Evolutionary conservation across 2,113 vertebrate genomes (phyloP).

Genomic region (Condylura cristata): DNA sequence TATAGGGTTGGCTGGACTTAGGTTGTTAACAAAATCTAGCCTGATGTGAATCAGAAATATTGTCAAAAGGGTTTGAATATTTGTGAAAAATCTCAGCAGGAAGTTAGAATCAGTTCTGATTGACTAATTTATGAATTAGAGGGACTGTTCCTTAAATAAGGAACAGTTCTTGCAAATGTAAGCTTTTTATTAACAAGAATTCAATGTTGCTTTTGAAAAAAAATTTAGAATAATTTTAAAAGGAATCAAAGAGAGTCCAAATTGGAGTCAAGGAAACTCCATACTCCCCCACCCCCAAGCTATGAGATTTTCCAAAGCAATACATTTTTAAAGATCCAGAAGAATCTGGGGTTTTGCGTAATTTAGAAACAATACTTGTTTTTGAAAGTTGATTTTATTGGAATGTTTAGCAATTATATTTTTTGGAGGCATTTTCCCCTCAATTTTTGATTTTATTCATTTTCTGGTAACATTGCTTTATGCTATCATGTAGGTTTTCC

Average conservation of each 20-base stretch:
- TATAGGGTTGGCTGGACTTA: not conserved
- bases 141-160: not conserved
- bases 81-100: slow-evolving; percentile 42
- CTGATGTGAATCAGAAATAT: slow-evolving; percentile 52
- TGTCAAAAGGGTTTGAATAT: slow-evolving; percentile 46
- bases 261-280: slow-evolving; percentile 76
- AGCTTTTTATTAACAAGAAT: slow-evolving; percentile 48
- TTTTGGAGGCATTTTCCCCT: slow-evolving; percentile 11
- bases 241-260: slow-evolving; percentile 64
- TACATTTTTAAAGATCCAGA: slow-evolving; percentile 50
- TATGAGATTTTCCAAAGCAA: slow-evolving; percentile 62
- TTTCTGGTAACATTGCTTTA: not conserved
- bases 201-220: slow-evolving; percentile 67
- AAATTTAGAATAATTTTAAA: slow-evolving; percentile 76
- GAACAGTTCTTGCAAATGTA: slow-evolving; percentile 5
- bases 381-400: slow-evolving; percentile 55
- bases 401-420: slow-evolving; percentile 46
- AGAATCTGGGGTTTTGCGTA: slow-evolving; percentile 48
- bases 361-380: slow-evolving; percentile 66
- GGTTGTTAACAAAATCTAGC: slow-evolving; percentile 58
- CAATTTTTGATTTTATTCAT: too few species aligned
- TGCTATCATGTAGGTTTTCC: too few species aligned
- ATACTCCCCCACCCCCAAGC: slow-evolving; percentile 50
- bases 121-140: too few species aligned
- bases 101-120: not conserved